Percentiles rank a stretch among this genome's conserved stretches.
Conservation (phyloP, 2,113 vertebrate genomes). For the Haplochromis burtoni region DNA sequence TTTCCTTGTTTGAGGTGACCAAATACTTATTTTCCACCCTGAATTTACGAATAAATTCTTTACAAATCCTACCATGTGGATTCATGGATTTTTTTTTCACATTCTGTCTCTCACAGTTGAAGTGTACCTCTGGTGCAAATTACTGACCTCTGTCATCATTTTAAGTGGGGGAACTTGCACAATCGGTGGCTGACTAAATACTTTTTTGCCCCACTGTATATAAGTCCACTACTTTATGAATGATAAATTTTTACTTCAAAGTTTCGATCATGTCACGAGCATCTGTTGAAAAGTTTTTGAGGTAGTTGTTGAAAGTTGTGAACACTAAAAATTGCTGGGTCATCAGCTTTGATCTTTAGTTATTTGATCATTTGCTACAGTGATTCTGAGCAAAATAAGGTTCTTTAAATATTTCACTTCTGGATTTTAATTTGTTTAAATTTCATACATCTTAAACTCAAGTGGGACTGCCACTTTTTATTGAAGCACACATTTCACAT, state of each 20-base stretch:
- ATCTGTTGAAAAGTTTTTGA: background rate
- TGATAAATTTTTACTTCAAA: background rate
- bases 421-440: background rate
- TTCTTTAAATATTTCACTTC: background rate
- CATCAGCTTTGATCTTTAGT: background rate
- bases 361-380: background rate
- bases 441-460: background rate
- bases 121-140: no score
- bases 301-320: background rate
- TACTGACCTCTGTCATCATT: no score
- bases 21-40: no score
- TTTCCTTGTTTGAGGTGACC: no score
- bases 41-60: no score
- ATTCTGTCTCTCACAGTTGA: no score
- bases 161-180: no score
- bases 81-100: no score
- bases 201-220: background rate
- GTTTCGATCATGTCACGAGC: background rate
- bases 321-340: background rate
- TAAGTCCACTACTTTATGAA: background rate
- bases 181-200: no score
- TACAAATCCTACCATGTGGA: no score
- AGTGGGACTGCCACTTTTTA: background rate
- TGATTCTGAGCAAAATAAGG: background rate
- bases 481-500: background rate